Evolutionary conservation across 2,888 invertebrate genomes (phyloP), one percentile per base, ranked within the genome.

Genomic region (Hydrotaea cyrtoneurina): DNA sequence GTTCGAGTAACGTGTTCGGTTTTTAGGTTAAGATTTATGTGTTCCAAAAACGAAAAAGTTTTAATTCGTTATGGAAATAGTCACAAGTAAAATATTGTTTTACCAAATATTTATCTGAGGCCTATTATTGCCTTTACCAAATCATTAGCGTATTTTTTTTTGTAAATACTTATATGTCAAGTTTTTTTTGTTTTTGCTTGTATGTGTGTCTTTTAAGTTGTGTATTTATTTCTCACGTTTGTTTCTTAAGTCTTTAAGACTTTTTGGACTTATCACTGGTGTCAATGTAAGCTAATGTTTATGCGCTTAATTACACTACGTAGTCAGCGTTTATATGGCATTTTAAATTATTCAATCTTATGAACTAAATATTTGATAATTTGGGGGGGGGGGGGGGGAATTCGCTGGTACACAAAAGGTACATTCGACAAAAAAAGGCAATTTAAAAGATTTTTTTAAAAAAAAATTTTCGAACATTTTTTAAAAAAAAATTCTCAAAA

Each of bases 181-280:
- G 26, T 26, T 55, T 36, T 62, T 21, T 69, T 26, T n/a, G 66
- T 76, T 75, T 36, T 50, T 31, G 7, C 7, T 31, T 31, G 31
- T 31, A 2, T 31, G 2, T 31, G 3, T 36, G 26, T 5, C 59
- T 76, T 62, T 75, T 3, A 26, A 43, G 23, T 39, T 21, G 31
- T 66, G 46, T 13, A n/a, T 74, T 36, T 17, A 62, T 50, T 53
- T 39, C 74, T 50, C 59, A 53, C 7, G 59, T 71, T 78, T 78
- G 31, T 78, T 2, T 78, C 78, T 78, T 66, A 66, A 78, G 64
- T 78, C 75, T 78, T 71, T 78, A 7, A 31, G 31, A 31, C 31
- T 31, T 7, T 31, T 31, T 31, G 7, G 7, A 31, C 7, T 31
- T 31, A 7, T 31, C 3, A 2, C 31, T 2, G 7, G 31, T 31